Percentiles rank a stretch among this genome's conserved stretches.
These are phyloP conservation scores for Datnioides undecimradiatus DNA, from an alignment of 2,113 vertebrate species.

Conservation along the genomic window DNA sequence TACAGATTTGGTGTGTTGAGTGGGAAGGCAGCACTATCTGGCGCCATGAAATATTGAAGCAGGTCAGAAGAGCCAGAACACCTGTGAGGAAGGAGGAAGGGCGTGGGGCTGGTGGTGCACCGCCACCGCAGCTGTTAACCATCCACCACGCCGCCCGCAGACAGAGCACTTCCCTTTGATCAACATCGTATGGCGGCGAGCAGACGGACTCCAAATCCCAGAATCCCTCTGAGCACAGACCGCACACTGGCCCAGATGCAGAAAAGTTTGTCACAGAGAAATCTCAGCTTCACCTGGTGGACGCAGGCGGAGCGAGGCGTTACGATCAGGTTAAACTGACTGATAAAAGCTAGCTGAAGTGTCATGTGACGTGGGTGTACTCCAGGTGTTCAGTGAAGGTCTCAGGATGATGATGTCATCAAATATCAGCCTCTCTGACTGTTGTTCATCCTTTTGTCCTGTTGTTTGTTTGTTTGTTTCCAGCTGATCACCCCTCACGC, in stretches of 20 bases:
- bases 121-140: no score
- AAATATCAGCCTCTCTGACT: no score
- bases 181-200: constrained; percentile 32
- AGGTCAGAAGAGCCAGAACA: constrained; percentile 68
- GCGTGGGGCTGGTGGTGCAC: no score
- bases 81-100: constrained; percentile 52
- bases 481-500: constrained; percentile 80
- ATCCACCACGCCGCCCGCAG: constrained; percentile 13
- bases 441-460: no score
- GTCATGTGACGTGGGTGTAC: no score
- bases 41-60: constrained; percentile 77
- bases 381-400: no score
- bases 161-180: constrained; percentile 60
- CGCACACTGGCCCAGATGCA: constrained; percentile 56
- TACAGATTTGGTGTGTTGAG: constrained; percentile 46
- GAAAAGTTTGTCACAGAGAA: constrained; percentile 8
- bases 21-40: no score
- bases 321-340: no score
- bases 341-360: no score
- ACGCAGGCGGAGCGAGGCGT: no score
- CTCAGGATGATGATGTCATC: no score
- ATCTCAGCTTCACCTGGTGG: no score
- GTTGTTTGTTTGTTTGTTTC: neutral
- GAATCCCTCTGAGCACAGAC: constrained; percentile 28
- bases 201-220: constrained; percentile 52